Conservation (phyloP, 2,888 invertebrate species). For the Dexiosoma caninum region DNA sequence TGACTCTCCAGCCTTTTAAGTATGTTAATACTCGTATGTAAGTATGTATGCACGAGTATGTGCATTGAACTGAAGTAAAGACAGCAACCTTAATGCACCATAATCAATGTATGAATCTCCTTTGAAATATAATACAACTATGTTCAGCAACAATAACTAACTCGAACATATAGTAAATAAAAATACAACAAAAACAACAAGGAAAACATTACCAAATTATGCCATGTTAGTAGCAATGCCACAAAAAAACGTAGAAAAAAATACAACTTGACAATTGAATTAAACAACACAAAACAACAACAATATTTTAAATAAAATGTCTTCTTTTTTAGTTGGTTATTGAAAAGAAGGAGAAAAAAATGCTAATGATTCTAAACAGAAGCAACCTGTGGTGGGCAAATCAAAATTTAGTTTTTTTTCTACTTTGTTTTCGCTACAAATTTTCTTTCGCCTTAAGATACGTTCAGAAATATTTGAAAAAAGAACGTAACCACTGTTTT, state of each 20-base stretch:
- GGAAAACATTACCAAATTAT: constrained; percentile 19
- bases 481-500: too few species aligned
- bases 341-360: background rate
- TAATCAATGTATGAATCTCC: constrained; percentile 60
- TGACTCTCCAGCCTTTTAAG: too few species aligned
- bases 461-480: too few species aligned
- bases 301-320: constrained; percentile 32
- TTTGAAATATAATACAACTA: constrained; percentile 41
- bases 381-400: background rate
- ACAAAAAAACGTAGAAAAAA: background rate
- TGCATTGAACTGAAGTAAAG: too few species aligned
- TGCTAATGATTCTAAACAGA: background rate
- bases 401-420: too few species aligned
- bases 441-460: too few species aligned
- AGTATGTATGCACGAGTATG: too few species aligned
- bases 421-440: background rate
- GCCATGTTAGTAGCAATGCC: background rate
- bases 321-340: constrained; percentile 28
- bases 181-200: background rate
- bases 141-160: background rate
- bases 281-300: background rate
- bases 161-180: too few species aligned
- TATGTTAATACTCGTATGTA: too few species aligned
- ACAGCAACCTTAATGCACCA: background rate
- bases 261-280: constrained; percentile 34